Percentiles rank a stretch among this genome's conserved stretches.
Conservation (phyloP, 2,797 vertebrate species). For the Neosilurus mollespiculum region DNA sequence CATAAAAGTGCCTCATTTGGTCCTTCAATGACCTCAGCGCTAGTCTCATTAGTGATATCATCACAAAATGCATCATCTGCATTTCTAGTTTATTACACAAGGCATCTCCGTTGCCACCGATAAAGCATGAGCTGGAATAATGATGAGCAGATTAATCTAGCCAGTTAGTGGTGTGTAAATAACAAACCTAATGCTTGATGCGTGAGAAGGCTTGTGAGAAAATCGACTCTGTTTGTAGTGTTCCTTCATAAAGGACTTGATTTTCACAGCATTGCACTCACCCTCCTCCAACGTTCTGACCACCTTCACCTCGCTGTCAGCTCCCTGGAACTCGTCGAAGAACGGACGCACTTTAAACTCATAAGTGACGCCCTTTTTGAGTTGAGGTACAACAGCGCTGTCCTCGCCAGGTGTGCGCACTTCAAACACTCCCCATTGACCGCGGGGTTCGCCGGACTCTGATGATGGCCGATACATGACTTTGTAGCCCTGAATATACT, state of each 20-base stretch:
- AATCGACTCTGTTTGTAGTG: constrained; percentile 10
- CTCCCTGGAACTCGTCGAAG: constrained; percentile 98
- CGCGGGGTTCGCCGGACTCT: constrained; percentile 75
- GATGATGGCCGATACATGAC: constrained; percentile 87
- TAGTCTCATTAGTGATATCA: constrained; percentile 30
- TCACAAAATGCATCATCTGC: constrained; percentile 26
- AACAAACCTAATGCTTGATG: constrained; percentile 35
- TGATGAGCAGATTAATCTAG: constrained; percentile 42
- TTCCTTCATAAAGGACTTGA: not conserved
- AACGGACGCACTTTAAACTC: constrained; percentile 97
- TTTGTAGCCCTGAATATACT: constrained; percentile 96
- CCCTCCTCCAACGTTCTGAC: constrained; percentile 97
- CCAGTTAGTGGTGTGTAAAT: constrained; percentile 44
- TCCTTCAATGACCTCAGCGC: constrained; percentile 10
- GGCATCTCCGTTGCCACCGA: constrained; percentile 6
- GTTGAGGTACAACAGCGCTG: constrained; percentile 85
- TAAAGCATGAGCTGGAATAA: constrained; percentile 38
- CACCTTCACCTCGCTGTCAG: constrained; percentile 95
- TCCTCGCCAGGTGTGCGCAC: constrained; percentile 92
- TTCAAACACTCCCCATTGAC: constrained; percentile 93
- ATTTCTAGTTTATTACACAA: constrained; percentile 35
- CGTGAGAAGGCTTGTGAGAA: constrained; percentile 20
- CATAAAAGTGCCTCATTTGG: constrained; percentile 5
- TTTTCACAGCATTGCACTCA: constrained; percentile 57
- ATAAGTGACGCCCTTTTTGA: constrained; percentile 91